phyloP scores from a whole-genome alignment of 2,888 invertebrate genomes.

The Metalampra italica region DNA sequence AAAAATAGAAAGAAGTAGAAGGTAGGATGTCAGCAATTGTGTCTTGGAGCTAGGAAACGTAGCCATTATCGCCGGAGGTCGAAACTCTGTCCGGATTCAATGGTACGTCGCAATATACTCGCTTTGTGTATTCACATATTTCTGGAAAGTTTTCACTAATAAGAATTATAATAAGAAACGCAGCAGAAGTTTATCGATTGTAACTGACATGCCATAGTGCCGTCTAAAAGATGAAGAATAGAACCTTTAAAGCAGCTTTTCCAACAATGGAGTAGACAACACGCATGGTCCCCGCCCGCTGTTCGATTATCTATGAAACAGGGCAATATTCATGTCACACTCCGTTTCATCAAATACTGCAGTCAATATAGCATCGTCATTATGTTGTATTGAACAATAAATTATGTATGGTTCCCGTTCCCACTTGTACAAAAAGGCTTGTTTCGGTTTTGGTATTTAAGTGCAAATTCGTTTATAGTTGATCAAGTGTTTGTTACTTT shows the following conservation, averaged over 20 bases:
- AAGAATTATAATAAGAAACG: conserved; percentile 73
- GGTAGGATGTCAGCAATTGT: conserved; percentile 70
- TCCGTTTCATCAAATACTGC: conserved; percentile 44
- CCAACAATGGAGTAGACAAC: conserved; percentile 78
- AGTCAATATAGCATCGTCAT: conserved; percentile 13
- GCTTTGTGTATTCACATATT: conserved; percentile 74
- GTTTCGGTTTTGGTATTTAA: conserved; percentile 1
- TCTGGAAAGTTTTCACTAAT: conserved; percentile 69
- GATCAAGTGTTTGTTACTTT: no score
- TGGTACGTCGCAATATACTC: conserved; percentile 56
- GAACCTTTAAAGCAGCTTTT: conserved; percentile 78
- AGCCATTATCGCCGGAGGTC: conserved; percentile 62
- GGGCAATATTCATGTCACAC: conserved; percentile 71
- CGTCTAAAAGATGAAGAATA: conserved; percentile 76
- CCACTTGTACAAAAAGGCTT: background rate
- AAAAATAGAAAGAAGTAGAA: conserved; percentile 71
- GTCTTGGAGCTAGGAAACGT: conserved; percentile 67
- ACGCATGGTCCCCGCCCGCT: conserved; percentile 72
- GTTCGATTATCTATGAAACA: conserved; percentile 77
- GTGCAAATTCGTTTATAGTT: no score
- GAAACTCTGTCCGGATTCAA: conserved; percentile 57
- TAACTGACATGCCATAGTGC: conserved; percentile 78
- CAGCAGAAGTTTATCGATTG: conserved; percentile 77
- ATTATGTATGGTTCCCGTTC: background rate
- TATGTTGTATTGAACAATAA: conserved; percentile 4